Evolutionary conservation across 2,113 vertebrate species (phyloP).

Genomic region (Oenanthe oenanthe): DNA sequence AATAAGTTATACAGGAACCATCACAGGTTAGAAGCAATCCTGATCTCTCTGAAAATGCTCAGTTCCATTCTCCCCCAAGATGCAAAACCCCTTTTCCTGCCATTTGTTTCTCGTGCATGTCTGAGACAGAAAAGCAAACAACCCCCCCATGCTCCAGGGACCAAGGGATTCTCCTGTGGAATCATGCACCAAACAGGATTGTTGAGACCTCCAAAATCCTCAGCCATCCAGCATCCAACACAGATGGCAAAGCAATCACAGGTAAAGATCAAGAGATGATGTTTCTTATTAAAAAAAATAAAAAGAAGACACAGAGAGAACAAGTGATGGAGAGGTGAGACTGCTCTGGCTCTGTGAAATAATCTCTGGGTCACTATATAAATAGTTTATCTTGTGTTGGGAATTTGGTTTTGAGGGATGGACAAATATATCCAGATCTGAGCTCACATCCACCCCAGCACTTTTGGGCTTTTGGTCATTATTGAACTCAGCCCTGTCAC

Average conservation of each 20-base stretch:
- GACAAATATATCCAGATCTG: background rate
- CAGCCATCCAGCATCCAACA: background rate
- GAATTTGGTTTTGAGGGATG: background rate
- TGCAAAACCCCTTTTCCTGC: background rate
- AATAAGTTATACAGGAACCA: background rate
- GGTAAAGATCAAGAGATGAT: background rate
- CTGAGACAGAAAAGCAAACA: background rate
- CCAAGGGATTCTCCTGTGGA: background rate
- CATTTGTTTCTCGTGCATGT: background rate
- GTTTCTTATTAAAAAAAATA: background rate
- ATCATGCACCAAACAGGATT: background rate
- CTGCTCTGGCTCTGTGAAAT: background rate
- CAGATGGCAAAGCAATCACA: background rate
- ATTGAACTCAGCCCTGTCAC: background rate
- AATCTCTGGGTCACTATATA: background rate
- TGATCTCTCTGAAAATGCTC: background rate
- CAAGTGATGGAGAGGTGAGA: background rate
- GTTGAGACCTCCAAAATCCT: background rate
- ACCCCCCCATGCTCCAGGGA: background rate
- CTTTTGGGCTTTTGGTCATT: background rate
- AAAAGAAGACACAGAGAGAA: background rate
- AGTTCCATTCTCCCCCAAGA: background rate
- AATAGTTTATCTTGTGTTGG: background rate
- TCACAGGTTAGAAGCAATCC: background rate
- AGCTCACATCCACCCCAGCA: background rate